Percentiles rank a stretch among this genome's conserved stretches.
Conservation (phyloP, 2,113 vertebrate genomes). For the Vicugna pacos region DNA sequence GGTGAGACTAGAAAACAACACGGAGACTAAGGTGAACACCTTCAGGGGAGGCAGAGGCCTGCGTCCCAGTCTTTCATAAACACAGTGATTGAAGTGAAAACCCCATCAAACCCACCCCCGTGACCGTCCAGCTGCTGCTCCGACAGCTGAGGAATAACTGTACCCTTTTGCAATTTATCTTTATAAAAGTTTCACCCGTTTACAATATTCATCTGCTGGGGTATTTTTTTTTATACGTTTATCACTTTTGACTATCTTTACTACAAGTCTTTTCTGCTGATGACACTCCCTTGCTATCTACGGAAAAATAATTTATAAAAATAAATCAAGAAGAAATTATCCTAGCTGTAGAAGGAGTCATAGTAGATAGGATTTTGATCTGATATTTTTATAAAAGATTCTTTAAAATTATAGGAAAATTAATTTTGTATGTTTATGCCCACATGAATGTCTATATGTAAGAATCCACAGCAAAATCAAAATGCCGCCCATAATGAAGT, state of each 20-base stretch:
- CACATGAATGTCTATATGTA: background rate
- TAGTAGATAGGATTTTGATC: background rate
- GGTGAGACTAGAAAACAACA: background rate
- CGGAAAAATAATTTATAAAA: background rate
- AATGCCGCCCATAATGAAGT: background rate
- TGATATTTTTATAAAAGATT: background rate
- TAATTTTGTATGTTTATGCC: background rate
- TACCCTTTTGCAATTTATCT: background rate
- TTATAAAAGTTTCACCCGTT: background rate
- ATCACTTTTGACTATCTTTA: background rate
- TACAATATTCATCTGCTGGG: background rate
- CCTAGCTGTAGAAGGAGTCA: background rate
- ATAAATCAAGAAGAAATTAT: background rate
- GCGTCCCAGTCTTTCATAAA: background rate
- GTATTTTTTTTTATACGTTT: background rate
- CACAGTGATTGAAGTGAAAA: background rate
- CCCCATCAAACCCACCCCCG: background rate
- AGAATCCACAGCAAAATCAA: slow-evolving; percentile 26
- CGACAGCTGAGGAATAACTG: background rate
- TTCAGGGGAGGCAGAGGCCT: background rate
- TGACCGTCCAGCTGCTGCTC: background rate
- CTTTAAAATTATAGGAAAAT: background rate
- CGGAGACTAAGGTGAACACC: background rate
- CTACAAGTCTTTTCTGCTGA: background rate
- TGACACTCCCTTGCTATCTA: background rate